A percentile compares a stretch with the other conserved stretches of the same genome.
Evolutionary conservation across 2,113 vertebrate species (phyloP).

Genomic region (Siphamia tubifer): DNA sequence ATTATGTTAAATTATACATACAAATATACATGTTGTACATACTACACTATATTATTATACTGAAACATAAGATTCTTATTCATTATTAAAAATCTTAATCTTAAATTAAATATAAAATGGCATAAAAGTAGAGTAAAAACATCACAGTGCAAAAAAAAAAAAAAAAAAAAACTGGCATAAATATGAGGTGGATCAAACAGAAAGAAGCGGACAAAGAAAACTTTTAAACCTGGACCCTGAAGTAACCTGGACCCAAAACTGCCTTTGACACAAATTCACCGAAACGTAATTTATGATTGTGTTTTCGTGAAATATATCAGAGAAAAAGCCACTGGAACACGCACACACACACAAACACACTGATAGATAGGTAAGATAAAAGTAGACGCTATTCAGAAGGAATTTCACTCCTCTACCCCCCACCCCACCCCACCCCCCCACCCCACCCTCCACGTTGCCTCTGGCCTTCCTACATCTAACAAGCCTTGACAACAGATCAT

Average conservation of each 20-base stretch:
- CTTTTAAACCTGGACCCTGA: conserved; percentile 10
- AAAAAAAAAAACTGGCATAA: too few relatives aligned
- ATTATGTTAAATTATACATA: too few relatives aligned
- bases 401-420: conserved; percentile 72
- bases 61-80: too few relatives aligned
- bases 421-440: too few relatives aligned
- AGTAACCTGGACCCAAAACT: neutral
- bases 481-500: conserved; percentile 79
- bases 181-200: conserved; percentile 10
- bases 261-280: conserved; percentile 22
- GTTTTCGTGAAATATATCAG: conserved; percentile 35
- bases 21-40: too few relatives aligned
- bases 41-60: too few relatives aligned
- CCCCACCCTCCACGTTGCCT: conserved; percentile 62
- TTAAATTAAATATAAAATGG: too few relatives aligned
- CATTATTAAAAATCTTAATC: too few relatives aligned
- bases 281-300: conserved; percentile 42
- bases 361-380: conserved; percentile 80
- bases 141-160: too few relatives aligned
- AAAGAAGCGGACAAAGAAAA: neutral
- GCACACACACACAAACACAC: conserved; percentile 37
- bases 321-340: conserved; percentile 10
- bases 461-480: conserved; percentile 77
- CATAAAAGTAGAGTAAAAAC: too few relatives aligned
- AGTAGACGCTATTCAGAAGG: conserved; percentile 75